Base-by-base conservation (phyloP, 2,888 invertebrate species). In the Cosmopolites sordidus region DNA sequence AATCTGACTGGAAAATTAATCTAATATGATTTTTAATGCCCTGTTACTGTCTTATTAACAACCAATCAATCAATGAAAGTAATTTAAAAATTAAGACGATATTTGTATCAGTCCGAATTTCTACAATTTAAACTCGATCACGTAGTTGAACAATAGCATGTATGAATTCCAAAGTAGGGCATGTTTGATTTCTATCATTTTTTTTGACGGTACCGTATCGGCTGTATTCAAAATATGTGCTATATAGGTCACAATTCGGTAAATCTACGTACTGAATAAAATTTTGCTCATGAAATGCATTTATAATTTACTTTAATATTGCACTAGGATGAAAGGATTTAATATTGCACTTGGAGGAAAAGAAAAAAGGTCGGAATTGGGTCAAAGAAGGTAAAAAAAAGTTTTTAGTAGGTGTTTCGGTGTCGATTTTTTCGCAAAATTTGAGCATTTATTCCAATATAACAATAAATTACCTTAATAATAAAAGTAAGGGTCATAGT, bases 131-230 rank as follows among this genome's bases (percentile, higher is more conserved):
- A 39, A 51, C 27, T 29, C 9, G 8, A 29, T 51, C 51, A 51
- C 45, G 51, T 51, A 17, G n/a, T 27, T 38, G n/a, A 33, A 51
- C 51, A 51, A 51, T 51, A 38, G 51, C 30, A 51, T 51, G 51
- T 51, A 16, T 3, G 41, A 15, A 41, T 41, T 41, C 14, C 41
- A n/a, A 41, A 41, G 41, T 41, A 41, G 18, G 41, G 15, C 8
- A 41, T 41, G 18, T 41, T 16, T 16, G 41, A 17, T 16, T 41
- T 41, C 41, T 41, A 16, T 41, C 33, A 33, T 6, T 33, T 12
- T 27, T 27, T 33, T 12, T 33, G 33, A 12, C n/a, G 33, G n/a
- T 33, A 33, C n/a, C 33, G 33, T 33, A 22, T 22, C 22, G 22
- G 8, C 22, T 3, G 8, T 22, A 33, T 33, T 33, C 33, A 33